A percentile compares a stretch with the other conserved stretches of the same genome.
Evolutionary conservation across 2,113 vertebrate genomes (phyloP).

Genomic region (Pituophis catenifer): DNA sequence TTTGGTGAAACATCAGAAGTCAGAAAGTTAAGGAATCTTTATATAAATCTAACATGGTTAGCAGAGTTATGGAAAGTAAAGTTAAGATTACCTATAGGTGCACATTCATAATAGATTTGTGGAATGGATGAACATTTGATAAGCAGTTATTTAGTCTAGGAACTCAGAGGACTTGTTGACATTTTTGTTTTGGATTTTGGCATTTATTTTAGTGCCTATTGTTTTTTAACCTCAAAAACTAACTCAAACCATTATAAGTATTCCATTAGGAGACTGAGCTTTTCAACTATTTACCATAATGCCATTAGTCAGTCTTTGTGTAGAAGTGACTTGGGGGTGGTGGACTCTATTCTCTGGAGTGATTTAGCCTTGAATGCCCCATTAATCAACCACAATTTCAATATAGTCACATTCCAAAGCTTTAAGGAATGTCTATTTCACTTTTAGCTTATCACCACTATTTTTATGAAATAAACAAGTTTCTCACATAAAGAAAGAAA

Average conservation of each 20-base stretch:
- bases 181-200: background rate
- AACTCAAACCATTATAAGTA: background rate
- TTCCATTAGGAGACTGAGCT: background rate
- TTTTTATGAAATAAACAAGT: conserved; percentile 15
- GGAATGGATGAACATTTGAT: background rate
- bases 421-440: background rate
- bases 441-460: conserved; percentile 4
- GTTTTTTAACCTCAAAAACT: background rate
- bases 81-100: background rate
- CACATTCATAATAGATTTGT: background rate
- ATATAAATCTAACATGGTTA: background rate
- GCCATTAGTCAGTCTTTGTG: background rate
- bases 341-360: background rate
- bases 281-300: background rate
- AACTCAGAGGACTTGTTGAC: background rate
- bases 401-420: conserved; percentile 6
- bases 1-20: background rate
- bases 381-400: background rate
- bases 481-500: background rate
- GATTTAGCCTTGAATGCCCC: background rate
- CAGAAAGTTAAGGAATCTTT: background rate
- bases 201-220: background rate
- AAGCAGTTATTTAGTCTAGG: background rate
- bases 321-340: background rate
- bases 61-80: background rate